Conservation (phyloP, 2,113 vertebrate genomes). For the Semicossyphus pulcher region DNA sequence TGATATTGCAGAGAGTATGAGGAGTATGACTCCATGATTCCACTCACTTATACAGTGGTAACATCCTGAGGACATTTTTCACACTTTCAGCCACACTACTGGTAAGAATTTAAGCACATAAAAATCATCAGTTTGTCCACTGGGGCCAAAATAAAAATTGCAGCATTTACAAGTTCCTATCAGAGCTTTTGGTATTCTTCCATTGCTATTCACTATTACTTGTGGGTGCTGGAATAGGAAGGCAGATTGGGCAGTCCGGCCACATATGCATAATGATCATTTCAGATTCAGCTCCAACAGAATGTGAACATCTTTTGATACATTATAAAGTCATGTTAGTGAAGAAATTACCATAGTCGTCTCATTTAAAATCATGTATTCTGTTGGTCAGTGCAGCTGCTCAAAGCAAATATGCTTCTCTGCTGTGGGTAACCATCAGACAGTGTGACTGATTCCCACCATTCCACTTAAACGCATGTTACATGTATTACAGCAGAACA, state of each 20-base stretch:
- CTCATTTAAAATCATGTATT: slow-evolving; percentile 25
- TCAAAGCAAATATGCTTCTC: slow-evolving; percentile 9
- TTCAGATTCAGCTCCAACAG: slow-evolving; percentile 3
- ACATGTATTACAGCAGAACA: slow-evolving; percentile 22
- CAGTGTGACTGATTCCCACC: background rate
- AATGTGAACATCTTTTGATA: slow-evolving; percentile 27
- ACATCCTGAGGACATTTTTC: too few species aligned
- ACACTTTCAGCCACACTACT: too few species aligned
- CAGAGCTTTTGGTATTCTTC: background rate
- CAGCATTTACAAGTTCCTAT: background rate
- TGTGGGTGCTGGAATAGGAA: background rate
- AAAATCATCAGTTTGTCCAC: background rate
- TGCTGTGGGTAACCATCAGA: background rate
- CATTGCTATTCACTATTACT: background rate
- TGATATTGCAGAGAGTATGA: too few species aligned
- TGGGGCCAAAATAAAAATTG: background rate
- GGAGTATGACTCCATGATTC: too few species aligned
- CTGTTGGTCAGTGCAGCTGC: slow-evolving; percentile 8
- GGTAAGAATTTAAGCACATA: background rate
- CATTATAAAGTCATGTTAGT: slow-evolving; percentile 16
- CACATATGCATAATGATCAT: background rate
- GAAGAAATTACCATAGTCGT: slow-evolving; percentile 24
- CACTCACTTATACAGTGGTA: too few species aligned
- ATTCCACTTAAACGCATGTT: background rate
- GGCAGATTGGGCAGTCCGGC: background rate